Base-by-base conservation (phyloP, 2,113 vertebrate species). In the Sterrhoptilus dennistouni region DNA sequence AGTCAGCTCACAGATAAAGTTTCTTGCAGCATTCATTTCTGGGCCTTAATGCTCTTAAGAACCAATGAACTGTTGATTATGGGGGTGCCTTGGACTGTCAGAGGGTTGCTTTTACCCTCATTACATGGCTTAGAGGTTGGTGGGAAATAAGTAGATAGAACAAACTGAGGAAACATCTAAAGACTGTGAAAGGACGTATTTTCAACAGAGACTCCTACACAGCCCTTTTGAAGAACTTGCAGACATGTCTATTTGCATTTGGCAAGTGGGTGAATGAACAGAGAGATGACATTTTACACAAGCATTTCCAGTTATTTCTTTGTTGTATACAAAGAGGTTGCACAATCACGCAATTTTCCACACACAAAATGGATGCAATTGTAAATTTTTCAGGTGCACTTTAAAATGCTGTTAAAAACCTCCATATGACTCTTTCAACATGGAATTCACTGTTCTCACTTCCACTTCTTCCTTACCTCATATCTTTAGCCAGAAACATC, bases 371-470 rank as follows among this genome's bases (percentile, higher is more conserved):
- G 65, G 44, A 82, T 79, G 76, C 40, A 76, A 82, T 35, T 35
- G 27, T 25, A 49, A 89, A 72, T 82, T 90, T 65, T 93, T 95
- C 90, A 95, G 90, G 90, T 94, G 89, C 72, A 79, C 57, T 89
- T 93, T 49, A 76, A 89, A 96, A 92, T 83, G 72, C 36, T 78
- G 35, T 79, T 90, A 75, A 94, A 96, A 97, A 84, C 69, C 65
- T 95, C 57, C 86, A 35, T 61, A 86, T 94, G 93, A 95, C 79
- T 95, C 88, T 96, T 88, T 93, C 88, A 92, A 89, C 60, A 65
- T 91, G 95, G 88, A 94, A 96, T 96, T 96, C 72, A 79, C 92
- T 89, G 53, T 90, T 95, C 96, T 94, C 92, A 69, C 90, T 93
- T 97, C 93, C 90, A 82, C 79, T 96, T 84, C 76, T 90, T 93